Conservation (phyloP, 2,888 invertebrate species). For the Pyrochroa serraticornis region DNA sequence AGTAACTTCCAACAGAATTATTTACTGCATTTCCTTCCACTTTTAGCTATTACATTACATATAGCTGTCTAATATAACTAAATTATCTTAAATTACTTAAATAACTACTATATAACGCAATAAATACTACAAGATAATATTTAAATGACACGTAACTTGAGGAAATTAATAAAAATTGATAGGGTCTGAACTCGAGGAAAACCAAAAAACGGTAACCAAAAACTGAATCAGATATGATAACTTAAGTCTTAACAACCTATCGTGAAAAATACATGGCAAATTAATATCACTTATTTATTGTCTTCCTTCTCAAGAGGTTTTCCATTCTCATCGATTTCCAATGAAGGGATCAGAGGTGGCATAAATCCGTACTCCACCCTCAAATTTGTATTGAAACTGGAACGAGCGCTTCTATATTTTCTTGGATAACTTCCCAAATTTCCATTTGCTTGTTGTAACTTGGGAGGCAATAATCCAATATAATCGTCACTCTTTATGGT, state of each 20-base stretch:
- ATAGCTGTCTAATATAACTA: no score
- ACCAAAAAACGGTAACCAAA: constrained; percentile 14
- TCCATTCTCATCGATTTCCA: constrained; percentile 78
- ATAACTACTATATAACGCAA: no score
- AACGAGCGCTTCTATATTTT: constrained; percentile 50
- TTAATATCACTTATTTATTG: constrained; percentile 25
- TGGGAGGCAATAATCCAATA: constrained; percentile 63
- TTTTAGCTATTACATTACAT: no score
- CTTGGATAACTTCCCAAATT: constrained; percentile 17
- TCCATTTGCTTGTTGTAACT: constrained; percentile 35
- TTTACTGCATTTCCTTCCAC: no score
- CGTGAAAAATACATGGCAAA: constrained; percentile 31
- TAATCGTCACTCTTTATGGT: constrained; percentile 49
- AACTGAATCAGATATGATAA: constrained; percentile 3
- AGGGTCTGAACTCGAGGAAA: constrained; percentile 3
- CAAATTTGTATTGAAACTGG: constrained; percentile 67
- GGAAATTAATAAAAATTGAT: not conserved
- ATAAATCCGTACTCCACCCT: constrained; percentile 83
- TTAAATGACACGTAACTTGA: no score
- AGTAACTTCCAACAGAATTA: no score
- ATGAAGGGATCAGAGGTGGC: constrained; percentile 80
- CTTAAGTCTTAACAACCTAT: constrained; percentile 4
- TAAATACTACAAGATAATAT: no score
- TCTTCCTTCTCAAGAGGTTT: constrained; percentile 61
- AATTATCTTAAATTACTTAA: no score